Evolutionary conservation across 2,888 invertebrate species (phyloP).

Genomic region (Drosophila hamatofila): DNA sequence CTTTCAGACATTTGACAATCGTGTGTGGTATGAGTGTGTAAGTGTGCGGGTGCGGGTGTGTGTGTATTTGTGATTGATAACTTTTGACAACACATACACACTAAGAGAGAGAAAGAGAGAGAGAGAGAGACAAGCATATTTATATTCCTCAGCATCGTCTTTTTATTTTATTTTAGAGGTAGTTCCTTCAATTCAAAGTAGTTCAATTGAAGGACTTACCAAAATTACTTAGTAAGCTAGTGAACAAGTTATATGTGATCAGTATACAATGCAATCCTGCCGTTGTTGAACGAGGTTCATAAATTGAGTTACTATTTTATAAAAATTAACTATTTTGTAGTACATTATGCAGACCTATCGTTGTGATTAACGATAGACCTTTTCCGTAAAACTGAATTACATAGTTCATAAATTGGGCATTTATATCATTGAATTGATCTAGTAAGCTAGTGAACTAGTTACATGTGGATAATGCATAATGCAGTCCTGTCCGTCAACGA

Average conservation of each 20-base stretch:
- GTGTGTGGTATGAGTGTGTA: neutral
- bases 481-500: too few relatives aligned
- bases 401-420: neutral
- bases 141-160: neutral
- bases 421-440: neutral
- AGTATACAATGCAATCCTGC: too few relatives aligned
- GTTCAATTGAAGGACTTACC: neutral
- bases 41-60: neutral
- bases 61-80: conserved; percentile 44
- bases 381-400: neutral
- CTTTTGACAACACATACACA: conserved; percentile 16
- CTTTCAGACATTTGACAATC: conserved; percentile 66
- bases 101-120: neutral
- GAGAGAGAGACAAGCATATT: too few relatives aligned
- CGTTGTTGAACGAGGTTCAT: too few relatives aligned
- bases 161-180: neutral
- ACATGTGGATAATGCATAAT: too few relatives aligned
- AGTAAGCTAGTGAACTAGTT: neutral
- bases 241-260: neutral
- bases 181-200: too few relatives aligned
- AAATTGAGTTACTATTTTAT: too few relatives aligned
- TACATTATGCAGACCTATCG: too few relatives aligned
- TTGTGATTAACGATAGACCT: too few relatives aligned
- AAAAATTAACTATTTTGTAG: too few relatives aligned
- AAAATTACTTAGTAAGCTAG: neutral